Percentiles rank a stretch among this genome's conserved stretches.
Conservation (phyloP, 1,140 invertebrate species). For the Macrocentrus cingulum region DNA sequence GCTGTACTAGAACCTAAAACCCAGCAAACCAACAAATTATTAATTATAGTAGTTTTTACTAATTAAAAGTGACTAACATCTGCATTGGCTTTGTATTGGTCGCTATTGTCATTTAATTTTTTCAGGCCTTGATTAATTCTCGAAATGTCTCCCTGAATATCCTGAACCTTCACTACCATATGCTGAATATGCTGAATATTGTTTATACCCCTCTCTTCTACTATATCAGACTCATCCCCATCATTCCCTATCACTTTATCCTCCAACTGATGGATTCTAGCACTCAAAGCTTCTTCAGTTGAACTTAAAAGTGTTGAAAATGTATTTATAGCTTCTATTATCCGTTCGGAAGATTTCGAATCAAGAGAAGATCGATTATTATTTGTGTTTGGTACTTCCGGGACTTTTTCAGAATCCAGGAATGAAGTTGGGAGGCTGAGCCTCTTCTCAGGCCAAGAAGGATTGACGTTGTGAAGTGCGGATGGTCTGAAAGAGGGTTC, state of each 20-base stretch:
- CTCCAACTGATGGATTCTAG: constrained; percentile 40
- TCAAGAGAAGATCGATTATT: too few species aligned
- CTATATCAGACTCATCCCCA: constrained; percentile 22
- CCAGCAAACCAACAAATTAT: not conserved
- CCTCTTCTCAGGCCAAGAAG: too few species aligned
- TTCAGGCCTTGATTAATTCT: constrained; percentile 39
- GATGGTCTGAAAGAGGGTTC: too few species aligned
- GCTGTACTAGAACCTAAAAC: constrained; percentile 56
- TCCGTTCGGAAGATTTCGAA: too few species aligned
- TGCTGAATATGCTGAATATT: constrained; percentile 32
- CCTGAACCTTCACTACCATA: constrained; percentile 43
- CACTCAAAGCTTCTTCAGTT: constrained; percentile 33
- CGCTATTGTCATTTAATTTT: constrained; percentile 47
- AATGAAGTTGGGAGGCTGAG: too few species aligned
- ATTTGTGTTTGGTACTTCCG: too few species aligned
- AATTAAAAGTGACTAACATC: constrained; percentile 28
- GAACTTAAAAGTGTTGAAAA: too few species aligned
- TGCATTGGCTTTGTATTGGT: constrained; percentile 34
- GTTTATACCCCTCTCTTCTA: not conserved
- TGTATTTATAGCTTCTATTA: too few species aligned
- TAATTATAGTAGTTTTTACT: not conserved
- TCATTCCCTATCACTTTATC: constrained; percentile 31
- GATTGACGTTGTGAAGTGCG: too few species aligned
- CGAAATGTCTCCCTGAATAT: constrained; percentile 49
- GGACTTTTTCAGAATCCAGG: too few species aligned